A percentile compares a stretch with the other conserved stretches of the same genome.
phyloP scores from a whole-genome alignment of 2,797 vertebrate genomes.

The Arremon brunneinucha region DNA sequence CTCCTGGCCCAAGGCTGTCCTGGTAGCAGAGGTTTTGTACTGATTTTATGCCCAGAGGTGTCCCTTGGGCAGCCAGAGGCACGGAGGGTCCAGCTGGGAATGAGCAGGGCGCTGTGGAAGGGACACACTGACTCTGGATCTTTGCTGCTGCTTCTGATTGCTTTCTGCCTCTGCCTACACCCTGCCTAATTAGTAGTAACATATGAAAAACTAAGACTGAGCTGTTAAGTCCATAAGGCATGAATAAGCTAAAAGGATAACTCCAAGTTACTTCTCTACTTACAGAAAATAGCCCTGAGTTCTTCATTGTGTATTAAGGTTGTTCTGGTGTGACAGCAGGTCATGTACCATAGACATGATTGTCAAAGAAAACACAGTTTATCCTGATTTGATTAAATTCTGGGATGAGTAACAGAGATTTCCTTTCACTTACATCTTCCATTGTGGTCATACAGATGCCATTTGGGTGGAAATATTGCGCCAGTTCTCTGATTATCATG shows the following conservation, averaged over 20 bases:
- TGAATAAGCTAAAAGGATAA: conserved; percentile 61
- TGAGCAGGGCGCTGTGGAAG: neutral
- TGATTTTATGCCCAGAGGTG: neutral
- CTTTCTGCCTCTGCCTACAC: conserved; percentile 52
- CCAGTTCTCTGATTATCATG: neutral
- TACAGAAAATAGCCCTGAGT: conserved; percentile 40
- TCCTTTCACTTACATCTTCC: conserved; percentile 10
- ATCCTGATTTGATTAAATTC: conserved; percentile 44
- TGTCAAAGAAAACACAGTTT: neutral
- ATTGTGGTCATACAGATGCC: neutral
- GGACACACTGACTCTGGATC: neutral
- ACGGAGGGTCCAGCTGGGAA: neutral
- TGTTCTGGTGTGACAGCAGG: neutral
- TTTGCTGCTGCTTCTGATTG: conserved; percentile 27
- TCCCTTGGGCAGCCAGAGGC: neutral
- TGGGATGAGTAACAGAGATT: conserved; percentile 12
- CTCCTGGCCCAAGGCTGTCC: neutral
- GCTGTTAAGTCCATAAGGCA: conserved; percentile 39
- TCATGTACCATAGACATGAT: neutral
- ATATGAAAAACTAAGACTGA: conserved; percentile 42
- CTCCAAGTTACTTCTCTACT: conserved; percentile 30
- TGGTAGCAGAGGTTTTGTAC: neutral
- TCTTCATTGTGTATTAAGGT: neutral
- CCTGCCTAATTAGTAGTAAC: conserved; percentile 57
- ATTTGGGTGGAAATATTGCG: neutral